These are phyloP conservation scores for Lagopus leucura DNA, from an alignment of 2,113 vertebrate genomes.

Conservation along the genomic window DNA sequence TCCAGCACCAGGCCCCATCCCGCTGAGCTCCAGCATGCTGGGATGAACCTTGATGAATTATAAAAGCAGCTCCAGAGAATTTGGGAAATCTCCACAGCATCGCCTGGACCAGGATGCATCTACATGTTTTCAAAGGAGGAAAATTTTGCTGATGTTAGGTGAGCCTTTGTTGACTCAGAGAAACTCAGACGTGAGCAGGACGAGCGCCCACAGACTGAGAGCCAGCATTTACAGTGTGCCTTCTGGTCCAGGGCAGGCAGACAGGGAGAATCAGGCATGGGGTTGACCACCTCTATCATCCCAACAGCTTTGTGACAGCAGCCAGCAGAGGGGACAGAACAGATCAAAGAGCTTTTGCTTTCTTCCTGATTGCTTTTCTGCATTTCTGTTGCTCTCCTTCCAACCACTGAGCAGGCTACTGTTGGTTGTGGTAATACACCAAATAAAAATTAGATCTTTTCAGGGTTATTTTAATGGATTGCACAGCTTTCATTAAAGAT, in stretches of 20 bases:
- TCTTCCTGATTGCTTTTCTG: not conserved
- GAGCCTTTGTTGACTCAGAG: not conserved
- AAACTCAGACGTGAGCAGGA: not conserved
- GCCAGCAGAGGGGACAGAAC: not conserved
- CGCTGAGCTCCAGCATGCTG: accelerated
- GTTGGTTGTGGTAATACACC: not conserved
- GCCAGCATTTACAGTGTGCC: not conserved
- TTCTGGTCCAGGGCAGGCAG: not conserved
- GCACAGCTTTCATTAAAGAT: not conserved
- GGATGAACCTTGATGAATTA: not conserved
- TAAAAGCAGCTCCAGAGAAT: not conserved
- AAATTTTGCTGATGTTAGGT: not conserved
- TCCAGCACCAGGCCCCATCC: accelerated
- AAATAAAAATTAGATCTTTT: not conserved
- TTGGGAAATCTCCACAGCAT: accelerated
- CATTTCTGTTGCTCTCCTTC: not conserved
- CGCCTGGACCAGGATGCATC: not conserved
- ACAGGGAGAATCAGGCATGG: accelerated
- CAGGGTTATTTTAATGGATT: not conserved
- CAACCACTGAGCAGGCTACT: not conserved
- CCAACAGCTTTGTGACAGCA: not conserved
- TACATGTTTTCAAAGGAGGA: not conserved
- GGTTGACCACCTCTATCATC: not conserved
- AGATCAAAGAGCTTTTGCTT: not conserved
- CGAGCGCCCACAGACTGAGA: not conserved